Evolutionary conservation across 2,888 invertebrate genomes (phyloP), one percentile per base, ranked within the genome.

Genomic region (Drosophila borborema): DNA sequence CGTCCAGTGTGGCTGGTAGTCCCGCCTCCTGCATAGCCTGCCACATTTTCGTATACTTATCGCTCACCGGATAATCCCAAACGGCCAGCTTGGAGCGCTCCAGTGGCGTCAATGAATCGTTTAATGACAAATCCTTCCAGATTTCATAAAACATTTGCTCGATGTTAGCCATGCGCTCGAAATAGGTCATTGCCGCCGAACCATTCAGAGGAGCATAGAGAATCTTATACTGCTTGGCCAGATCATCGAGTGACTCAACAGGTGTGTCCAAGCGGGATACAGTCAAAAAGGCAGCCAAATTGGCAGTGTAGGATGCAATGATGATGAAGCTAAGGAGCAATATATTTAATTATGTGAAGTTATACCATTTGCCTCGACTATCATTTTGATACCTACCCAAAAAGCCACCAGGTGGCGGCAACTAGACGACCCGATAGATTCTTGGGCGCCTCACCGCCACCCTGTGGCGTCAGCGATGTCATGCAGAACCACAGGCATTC

Each of bases 401-500:
- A 99, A 31, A 99, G 94, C 99, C 99, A 99, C 99, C 99, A 99
- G 0, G 99, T 99, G 2, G 99, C 99, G 0, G 99, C 99, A 0
- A 99, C 96, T 14, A 99, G 94, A 58, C 99, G 95, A 0, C 99
- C 99, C 0, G 99, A 99, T 0, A 99, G 94, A 93, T 99, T 99
- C 92, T 98, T 98, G 0, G 99, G 99, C 0, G 98, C 98, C 93
- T 99, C 98, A 0, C 98, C 98, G 0, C 98, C 98, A 0, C 98
- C 98, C 93, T 97, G 95, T 0, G 99, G 99, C 0, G 99, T 99
- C 20, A 99, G 93, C 41, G 99, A 99, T 46, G 99, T 99, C 98
- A 99, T 98, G 91, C 99, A 99, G 92, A 99, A 99, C 99, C 99
- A 99, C 0, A 99, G 94, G 90, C 99, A 99, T 93, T 99, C 99